Conservation (phyloP, 2,113 vertebrate species). For the Lasiurus cinereus region DNA sequence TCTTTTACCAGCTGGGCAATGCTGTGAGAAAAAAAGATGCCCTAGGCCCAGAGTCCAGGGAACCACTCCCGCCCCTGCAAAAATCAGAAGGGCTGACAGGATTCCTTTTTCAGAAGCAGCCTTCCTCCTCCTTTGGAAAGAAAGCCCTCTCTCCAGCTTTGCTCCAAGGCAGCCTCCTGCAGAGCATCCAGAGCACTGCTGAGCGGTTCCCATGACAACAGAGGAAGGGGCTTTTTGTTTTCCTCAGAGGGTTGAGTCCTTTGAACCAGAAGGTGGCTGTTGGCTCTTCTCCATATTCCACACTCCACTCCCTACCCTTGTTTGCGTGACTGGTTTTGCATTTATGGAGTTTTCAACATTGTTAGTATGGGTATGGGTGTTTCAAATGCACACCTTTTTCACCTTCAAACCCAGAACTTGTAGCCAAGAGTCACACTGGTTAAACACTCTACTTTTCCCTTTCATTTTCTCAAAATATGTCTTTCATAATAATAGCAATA, state of each 20-base stretch:
- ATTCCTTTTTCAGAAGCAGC: background rate
- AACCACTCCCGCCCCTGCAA: background rate
- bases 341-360: background rate
- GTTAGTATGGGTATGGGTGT: background rate
- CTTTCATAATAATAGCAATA: background rate
- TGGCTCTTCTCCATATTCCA: background rate
- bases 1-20: background rate
- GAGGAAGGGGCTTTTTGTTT: slow-evolving; percentile 80
- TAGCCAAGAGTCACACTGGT: background rate
- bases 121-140: slow-evolving; percentile 5
- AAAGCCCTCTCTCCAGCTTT: slow-evolving; percentile 65
- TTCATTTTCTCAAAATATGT: background rate
- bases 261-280: slow-evolving; percentile 63
- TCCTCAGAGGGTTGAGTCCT: slow-evolving; percentile 45
- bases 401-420: background rate
- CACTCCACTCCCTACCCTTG: background rate
- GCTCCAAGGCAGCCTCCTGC: slow-evolving; percentile 62
- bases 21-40: background rate
- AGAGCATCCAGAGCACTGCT: slow-evolving; percentile 41
- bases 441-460: background rate
- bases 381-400: background rate
- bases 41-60: background rate
- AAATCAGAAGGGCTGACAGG: background rate
- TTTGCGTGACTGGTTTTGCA: slow-evolving; percentile 32
- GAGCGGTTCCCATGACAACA: slow-evolving; percentile 75